Evolutionary conservation across 2,888 invertebrate genomes (phyloP), one percentile per base, ranked within the genome.

Genomic region (Micoletzkya japonica): DNA sequence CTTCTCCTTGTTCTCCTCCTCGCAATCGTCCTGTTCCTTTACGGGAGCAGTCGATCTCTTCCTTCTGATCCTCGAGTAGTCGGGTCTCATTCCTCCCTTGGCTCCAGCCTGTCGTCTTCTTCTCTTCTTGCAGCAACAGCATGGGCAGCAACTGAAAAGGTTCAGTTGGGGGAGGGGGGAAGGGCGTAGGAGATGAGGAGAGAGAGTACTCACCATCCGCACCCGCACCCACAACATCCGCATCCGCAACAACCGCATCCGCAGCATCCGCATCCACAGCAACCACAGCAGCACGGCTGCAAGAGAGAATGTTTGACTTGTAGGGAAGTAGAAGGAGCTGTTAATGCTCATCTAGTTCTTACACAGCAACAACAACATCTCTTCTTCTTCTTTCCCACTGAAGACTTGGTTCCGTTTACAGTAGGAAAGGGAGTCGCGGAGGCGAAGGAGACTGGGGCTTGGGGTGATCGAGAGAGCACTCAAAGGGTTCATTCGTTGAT

Each of bases 41-140:
- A 14, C n/a, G 14, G n/a, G 14, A 17, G 49, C 49, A 44, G n/a
- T 14, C 14, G 14, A 17, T n/a, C 49, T 44, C 49, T 44, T 44
- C 56, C 49, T 66, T 44, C 66, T 66, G 26, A 14, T 32, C 3
- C 36, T 44, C 4, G 20, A 54, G 56, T 54, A 66, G 66, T 66
- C 52, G 28, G 66, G 66, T n/a, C n/a, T n/a, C n/a, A n/a, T n/a
- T n/a, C n/a, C n/a, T n/a, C n/a, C n/a, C n/a, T n/a, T n/a, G n/a
- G n/a, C n/a, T n/a, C n/a, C n/a, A n/a, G n/a, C n/a, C n/a, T n/a
- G n/a, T n/a, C n/a, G n/a, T n/a, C n/a, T n/a, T n/a, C n/a, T n/a
- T n/a, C n/a, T n/a, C n/a, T n/a, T n/a, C n/a, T n/a, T n/a, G 17
- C 66, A 66, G 37, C 66, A 63, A 50, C 20, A 6, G 36, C 66